Evolutionary conservation across 1,140 invertebrate species (phyloP).

Genomic region (Ridgeia piscesae): DNA sequence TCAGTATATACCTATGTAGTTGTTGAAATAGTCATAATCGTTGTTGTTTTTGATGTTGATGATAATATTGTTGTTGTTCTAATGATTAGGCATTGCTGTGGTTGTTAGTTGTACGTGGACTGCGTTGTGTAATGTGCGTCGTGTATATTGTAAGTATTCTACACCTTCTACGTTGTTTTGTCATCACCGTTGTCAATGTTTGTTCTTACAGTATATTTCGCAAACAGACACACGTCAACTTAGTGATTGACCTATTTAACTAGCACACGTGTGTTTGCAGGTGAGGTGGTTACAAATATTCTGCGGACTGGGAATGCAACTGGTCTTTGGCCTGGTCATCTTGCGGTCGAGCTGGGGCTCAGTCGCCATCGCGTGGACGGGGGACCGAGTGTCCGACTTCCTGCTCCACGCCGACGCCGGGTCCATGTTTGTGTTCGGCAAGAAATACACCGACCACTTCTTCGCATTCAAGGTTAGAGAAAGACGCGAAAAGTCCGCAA

Average conservation of each 20-base stretch:
- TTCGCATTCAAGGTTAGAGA: conserved; percentile 49
- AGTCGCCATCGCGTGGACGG: conserved; percentile 76
- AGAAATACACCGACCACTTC: conserved; percentile 51
- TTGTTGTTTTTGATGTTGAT: not conserved
- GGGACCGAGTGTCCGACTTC: conserved; percentile 72
- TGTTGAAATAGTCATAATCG: not conserved
- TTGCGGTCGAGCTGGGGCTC: conserved; percentile 81
- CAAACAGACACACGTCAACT: too few species aligned
- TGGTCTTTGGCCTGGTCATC: conserved; percentile 80
- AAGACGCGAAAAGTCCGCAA: too few species aligned
- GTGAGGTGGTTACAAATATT: conserved; percentile 54
- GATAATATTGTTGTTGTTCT: too few species aligned
- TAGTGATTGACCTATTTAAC: not conserved
- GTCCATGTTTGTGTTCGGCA: conserved; percentile 82
- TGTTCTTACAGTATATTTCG: too few species aligned
- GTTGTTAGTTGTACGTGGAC: too few species aligned
- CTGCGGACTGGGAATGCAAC: conserved; percentile 81
- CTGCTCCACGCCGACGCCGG: conserved; percentile 77
- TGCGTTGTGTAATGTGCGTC: too few species aligned
- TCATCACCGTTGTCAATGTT: too few species aligned
- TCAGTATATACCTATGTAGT: not conserved
- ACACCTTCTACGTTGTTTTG: too few species aligned
- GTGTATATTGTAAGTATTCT: too few species aligned
- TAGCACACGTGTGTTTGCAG: conserved; percentile 34
- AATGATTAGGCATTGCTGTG: too few species aligned